Evolutionary conservation across 2,888 invertebrate species (phyloP), one percentile per base, ranked within the genome.

Genomic region (Epistrophella euchroma): DNA sequence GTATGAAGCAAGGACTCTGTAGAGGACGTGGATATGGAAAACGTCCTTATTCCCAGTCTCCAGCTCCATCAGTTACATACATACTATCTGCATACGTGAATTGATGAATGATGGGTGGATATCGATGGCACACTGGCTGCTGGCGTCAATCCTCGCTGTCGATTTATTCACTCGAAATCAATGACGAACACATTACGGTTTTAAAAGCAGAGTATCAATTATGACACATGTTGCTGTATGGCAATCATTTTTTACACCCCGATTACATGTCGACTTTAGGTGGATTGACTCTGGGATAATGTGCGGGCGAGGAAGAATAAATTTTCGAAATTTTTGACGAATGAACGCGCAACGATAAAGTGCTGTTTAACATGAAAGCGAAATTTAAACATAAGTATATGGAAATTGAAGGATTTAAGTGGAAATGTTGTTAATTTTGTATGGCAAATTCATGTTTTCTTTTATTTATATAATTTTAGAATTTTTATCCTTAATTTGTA

Each of bases 211-310:
- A 77, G 74, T 62, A 77, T 86, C 86, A 82, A 88, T 88, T 81
- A 78, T 88, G 83, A 80, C 87, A 88, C 84, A 88, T 88, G 87
- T 87, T 84, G 87, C 87, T 84, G 87, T 47, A 50, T 71, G 86
- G 86, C 68, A 73, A 76, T 84, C 70, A 68, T 72, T 85, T 81
- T 84, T 84, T 75, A 73, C 60, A 72, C 28, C 58, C 66, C 76
- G 74, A 68, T 81, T 85, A 85, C 85, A 85, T 68, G 60, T 58
- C 75, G 85, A 76, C 72, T 85, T 83, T 75, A 52, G 71, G 74
- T 13, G 56, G 45, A 74, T 84, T 70, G 83, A 70, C 2, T 50
- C 22, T 52, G 15, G 7, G 0, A 35, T 78, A 55, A 62, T 68
- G 25, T 56, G 56, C 28, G 22, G 43, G 22, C 15, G n/a, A 13